Evolutionary conservation across 2,888 invertebrate species (phyloP), one percentile per base, ranked within the genome.

Genomic region (Drosophila diplacantha): DNA sequence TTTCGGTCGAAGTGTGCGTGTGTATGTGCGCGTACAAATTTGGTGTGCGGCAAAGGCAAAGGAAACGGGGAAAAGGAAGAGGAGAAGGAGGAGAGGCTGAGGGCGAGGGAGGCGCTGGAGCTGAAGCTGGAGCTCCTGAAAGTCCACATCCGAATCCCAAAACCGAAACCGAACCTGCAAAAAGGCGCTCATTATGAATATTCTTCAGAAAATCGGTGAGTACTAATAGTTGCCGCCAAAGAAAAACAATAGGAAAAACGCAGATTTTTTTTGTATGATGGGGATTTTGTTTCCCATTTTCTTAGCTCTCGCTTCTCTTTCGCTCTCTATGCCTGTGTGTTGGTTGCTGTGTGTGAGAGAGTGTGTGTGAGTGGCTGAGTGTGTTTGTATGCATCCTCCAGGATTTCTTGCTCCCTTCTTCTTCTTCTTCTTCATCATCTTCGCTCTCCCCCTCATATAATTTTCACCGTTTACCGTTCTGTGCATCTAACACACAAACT

Each of bases 161-260:
- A 35, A 43, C 20, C 54, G 41, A 22, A 29, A 37, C 20, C 31
- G 58, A 35, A 26, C 9, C 46, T 20, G 29, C 24, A 31, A 29
- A 14, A 29, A 54, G 34, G 53, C 18, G 12, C 41, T 26, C 16
- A 41, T 14, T 24, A 79, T 79, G 81, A 83, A 71, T 58, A 62
- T 83, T 63, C 64, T 79, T 81, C 83, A 79, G 26, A 79, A 79
- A 77, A 81, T 83, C 66, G 78, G 78, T 79, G 54, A 83, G 83
- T 71, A 32, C 35, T 22, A n/a, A 14, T 20, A 22, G n/a, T 43
- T 20, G 47, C 32, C 47, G 47, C 20, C 20, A 31, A 37, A 53
- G 16, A 18, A 55, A 52, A 37, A 29, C 52, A 16, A 52, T 26
- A 53, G 29, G 38, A 56, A 54, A 53, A 47, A 20, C 20, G 16